Evolutionary conservation across 2,888 invertebrate genomes (phyloP).

Genomic region (Phyto melanocephala): DNA sequence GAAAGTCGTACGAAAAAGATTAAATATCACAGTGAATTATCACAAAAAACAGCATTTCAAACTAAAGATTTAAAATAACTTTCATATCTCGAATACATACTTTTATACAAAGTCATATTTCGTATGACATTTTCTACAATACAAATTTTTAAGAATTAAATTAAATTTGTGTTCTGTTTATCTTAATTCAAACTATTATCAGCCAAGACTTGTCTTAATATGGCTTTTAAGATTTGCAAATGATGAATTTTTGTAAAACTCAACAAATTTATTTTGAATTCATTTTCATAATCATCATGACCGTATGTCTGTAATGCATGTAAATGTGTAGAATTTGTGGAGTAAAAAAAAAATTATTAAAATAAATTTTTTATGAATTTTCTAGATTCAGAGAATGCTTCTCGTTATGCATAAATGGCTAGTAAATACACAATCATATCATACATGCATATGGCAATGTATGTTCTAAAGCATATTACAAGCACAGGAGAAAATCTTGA

Average conservation of each 20-base stretch:
- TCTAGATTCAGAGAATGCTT: background rate
- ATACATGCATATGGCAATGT: no score
- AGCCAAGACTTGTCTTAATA: background rate
- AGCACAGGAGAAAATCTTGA: background rate
- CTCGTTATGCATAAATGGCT: background rate
- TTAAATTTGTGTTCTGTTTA: background rate
- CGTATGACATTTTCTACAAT: background rate
- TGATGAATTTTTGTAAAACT: background rate
- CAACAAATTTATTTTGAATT: background rate
- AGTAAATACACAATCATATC: background rate
- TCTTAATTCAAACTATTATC: background rate
- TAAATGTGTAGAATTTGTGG: background rate
- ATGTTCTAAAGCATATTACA: background rate
- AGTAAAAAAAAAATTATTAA: background rate
- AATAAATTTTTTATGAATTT: background rate
- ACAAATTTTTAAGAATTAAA: no score
- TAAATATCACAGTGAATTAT: no score
- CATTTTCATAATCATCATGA: background rate
- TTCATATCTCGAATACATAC: background rate
- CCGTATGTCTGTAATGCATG: background rate
- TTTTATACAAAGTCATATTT: background rate
- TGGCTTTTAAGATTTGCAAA: constrained; percentile 2
- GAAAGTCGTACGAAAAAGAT: no score
- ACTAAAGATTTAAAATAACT: background rate
- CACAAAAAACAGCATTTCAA: no score